A percentile compares a stretch with the other conserved stretches of the same genome.
These are phyloP conservation scores for Drosophila tristis DNA, from an alignment of 1,140 invertebrate species.

Conservation along the genomic window DNA sequence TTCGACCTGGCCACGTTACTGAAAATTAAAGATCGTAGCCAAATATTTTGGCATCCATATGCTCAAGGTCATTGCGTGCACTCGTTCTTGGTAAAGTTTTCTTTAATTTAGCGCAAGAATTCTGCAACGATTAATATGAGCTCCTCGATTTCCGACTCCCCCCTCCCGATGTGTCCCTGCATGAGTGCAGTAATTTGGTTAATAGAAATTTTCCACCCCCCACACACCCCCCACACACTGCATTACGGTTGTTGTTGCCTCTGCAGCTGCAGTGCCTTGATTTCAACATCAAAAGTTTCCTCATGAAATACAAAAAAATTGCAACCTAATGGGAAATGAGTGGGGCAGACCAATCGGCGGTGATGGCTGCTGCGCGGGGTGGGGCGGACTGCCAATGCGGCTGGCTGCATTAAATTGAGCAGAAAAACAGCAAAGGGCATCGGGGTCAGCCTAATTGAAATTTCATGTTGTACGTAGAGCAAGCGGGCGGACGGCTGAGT, in stretches of 20 bases:
- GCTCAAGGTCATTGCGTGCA: conserved; percentile 10
- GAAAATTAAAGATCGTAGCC: conserved; percentile 21
- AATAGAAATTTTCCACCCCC: no score
- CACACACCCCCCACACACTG: no score
- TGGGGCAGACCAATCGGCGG: not conserved
- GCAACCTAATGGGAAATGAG: conserved; percentile 1
- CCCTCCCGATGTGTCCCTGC: no score
- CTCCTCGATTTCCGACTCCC: no score
- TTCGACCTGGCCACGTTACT: conserved; percentile 31
- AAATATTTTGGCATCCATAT: not conserved
- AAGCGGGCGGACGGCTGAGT: conserved; percentile 37
- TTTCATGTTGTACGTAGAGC: conserved; percentile 71
- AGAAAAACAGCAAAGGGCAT: conserved; percentile 72
- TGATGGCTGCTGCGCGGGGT: conserved; percentile 1
- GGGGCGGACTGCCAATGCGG: conserved; percentile 48
- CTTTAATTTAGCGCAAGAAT: no score
- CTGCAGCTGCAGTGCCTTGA: not conserved
- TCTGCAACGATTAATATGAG: no score
- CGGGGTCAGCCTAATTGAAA: conserved; percentile 75
- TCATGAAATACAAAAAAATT: not conserved
- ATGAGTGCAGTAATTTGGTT: no score
- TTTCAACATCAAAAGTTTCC: conserved; percentile 4
- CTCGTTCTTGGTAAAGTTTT: no score
- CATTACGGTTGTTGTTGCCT: no score
- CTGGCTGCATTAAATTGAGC: conserved; percentile 79